Base-by-base conservation (phyloP, 2,888 invertebrate genomes). In the Leptinotarsa tumamoca region DNA sequence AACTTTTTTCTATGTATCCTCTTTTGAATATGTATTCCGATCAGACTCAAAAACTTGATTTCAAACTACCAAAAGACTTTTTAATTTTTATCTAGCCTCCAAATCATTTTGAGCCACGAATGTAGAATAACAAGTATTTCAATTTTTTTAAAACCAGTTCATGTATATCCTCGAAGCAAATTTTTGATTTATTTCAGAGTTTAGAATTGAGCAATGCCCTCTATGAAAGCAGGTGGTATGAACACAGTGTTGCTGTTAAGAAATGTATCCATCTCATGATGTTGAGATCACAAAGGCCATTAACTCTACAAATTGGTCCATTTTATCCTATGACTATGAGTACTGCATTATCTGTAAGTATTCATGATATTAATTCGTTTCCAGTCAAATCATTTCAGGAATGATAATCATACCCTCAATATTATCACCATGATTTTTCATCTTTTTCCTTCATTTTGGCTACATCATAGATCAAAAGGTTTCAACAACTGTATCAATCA, bases 301-400 rank as follows among this genome's bases (percentile, higher is more conserved):
- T 83, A 33, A 79, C 76, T n/a, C 51, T 84, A 63, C 78, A 79
- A 2, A 81, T 84, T 27, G 84, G 84, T 17, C 80, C 82, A 4
- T 83, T 84, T 78, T 83, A 81, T 67, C 58, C 77, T 4, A 84
- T 84, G 83, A 82, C 83, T 5, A 82, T 80, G 18, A 73, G 80
- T 23, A 83, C 70, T 23, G 58, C 58, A 18, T 21, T 70, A 18
- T 58, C 70, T 43, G 70, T 70, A 13, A 70, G 70, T 58, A 23
- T 15, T 1, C 3, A 58, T 58, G 14, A 2, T 58, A n/a, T 21
- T 1, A 14, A 23, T 23, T 15, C 56, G n/a, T 58, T 18, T 18
- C 14, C 56, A 52, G n/a, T 17, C 17, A 4, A 52, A 52, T 52
- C 17, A 4, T 52, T 52, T 17, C 13, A 52, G 10, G 51, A 5